Conservation (phyloP, 2,888 invertebrate species). For the Phytoseiulus persimilis region DNA sequence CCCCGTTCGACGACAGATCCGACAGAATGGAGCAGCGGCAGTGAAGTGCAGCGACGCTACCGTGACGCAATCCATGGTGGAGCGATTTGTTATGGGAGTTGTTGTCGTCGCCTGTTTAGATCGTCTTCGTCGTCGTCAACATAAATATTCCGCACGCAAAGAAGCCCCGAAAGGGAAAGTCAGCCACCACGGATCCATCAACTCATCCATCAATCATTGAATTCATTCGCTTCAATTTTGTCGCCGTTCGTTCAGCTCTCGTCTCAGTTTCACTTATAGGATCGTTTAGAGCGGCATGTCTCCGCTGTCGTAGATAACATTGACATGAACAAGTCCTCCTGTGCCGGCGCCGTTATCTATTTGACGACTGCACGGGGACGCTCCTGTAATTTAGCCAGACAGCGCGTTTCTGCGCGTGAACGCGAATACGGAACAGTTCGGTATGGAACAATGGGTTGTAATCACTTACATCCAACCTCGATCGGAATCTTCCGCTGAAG, state of each 20-base stretch:
- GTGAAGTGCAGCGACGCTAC: neutral
- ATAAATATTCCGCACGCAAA: neutral
- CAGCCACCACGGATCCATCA: neutral
- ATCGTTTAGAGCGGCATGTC: neutral
- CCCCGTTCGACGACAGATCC: no score
- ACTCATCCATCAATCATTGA: neutral
- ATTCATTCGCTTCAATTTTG: neutral
- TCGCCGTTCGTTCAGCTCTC: neutral
- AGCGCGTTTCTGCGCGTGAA: neutral
- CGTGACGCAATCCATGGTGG: neutral
- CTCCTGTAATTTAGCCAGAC: neutral
- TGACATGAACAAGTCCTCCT: neutral
- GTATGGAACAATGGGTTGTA: no score
- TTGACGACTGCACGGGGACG: neutral
- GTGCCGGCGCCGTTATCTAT: neutral
- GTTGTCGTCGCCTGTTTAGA: neutral
- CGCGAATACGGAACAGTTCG: no score
- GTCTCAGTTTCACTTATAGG: neutral
- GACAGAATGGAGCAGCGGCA: no score
- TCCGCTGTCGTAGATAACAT: neutral
- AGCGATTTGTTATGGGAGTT: neutral
- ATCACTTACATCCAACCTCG: no score
- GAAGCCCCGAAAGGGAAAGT: neutral
- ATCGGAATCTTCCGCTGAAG: no score
- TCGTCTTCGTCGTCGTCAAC: neutral